Evolutionary conservation across 1,140 invertebrate genomes (phyloP), one percentile per base, ranked within the genome.

Genomic region (Conus betulinus): DNA sequence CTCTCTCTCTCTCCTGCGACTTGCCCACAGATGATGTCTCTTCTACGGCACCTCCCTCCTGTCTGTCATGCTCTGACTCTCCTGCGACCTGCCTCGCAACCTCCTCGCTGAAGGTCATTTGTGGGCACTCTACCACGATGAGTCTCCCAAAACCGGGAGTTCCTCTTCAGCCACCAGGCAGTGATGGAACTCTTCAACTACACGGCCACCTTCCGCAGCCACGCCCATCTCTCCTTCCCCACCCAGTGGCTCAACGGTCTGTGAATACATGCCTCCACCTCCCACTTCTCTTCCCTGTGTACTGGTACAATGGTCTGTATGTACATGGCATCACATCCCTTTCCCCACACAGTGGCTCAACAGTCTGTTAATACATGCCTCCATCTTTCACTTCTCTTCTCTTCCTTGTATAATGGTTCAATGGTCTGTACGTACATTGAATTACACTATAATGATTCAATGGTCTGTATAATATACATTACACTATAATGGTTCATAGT

Each of bases 81-180:
- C n/a, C n/a, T n/a, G n/a, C n/a, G 57, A 60, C 11, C 67, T 71
- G 67, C 67, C 57, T 98, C 98, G 6, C 92, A 97, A 84, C 97
- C 97, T 5, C 96, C 97, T n/a, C 93, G 87, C 91, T 13, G 85
- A 93, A 0, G 89, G 96, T 51, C 94, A 96, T 86, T 93, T 96
- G 60, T 98, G 98, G 98, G 97, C 96, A 2, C 92, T 98, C 78
- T 95, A 97, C 78, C 97, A 98, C 94, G 98, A 98, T 95, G 98
- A 98, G 95, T 98, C 97, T 0, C 97, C 98, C 10, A 97, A 97
- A 98, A 98, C 95, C 96, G 97, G 87, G 67, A 87, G 20, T 97
- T 96, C 53, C 96, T 97, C 23, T 96, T 98, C 78, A 95, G 94
- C 74, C 95, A 97, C 87, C 84, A 89, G 53, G 85, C 88, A 94